Evolutionary conservation across 2,888 invertebrate genomes (phyloP), one percentile per base, ranked within the genome.

Genomic region (Xestoiulus laeticollis): DNA sequence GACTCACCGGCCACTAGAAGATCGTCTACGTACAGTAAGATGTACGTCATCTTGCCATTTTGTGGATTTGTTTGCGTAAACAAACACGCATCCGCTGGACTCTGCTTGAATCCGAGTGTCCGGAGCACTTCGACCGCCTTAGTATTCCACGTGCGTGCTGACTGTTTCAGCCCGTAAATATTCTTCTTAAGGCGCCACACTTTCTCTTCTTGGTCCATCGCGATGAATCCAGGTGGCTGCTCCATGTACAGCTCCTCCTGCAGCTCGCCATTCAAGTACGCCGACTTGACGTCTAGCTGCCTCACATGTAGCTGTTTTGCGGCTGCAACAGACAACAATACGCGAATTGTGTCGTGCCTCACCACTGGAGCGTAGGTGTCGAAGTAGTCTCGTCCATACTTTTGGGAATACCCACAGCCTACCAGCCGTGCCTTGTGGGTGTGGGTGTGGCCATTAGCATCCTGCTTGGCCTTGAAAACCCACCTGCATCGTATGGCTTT

Each of bases 181-280:
- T 32, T 85, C 1, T 8, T 32, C 0, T 6, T n/a, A n/a, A 85
- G 30, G 10, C 26, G 0, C n/a, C 85, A 30, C 85, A 85, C 26
- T 10, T 85, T 30, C n/a, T 30, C 85, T 30, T 85, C 85, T 32
- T 85, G 6, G 48, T 30, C 85, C 1, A 14, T n/a, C n/a, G 26
- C 85, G n/a, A 32, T 32, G 0, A 85, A 85, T 4, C 85, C 33
- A 85, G 85, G 85, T 4, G 85, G 32, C 14, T 85, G 85, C 32
- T 85, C 2, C 6, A 85, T 85, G 48, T 48, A 48, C 48, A 48
- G 48, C 48, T 48, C 48, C 82, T 82, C 30, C 82, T 14, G 16
- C 82, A 82, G 82, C 14, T 82, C 1, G 82, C 82, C 0, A 19
- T 3, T 16, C 12, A 48, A 48, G 19, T 48, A 48, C 12, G 48